phyloP scores from a whole-genome alignment of 2,113 vertebrate species.

The Antidorcas marsupialis region DNA sequence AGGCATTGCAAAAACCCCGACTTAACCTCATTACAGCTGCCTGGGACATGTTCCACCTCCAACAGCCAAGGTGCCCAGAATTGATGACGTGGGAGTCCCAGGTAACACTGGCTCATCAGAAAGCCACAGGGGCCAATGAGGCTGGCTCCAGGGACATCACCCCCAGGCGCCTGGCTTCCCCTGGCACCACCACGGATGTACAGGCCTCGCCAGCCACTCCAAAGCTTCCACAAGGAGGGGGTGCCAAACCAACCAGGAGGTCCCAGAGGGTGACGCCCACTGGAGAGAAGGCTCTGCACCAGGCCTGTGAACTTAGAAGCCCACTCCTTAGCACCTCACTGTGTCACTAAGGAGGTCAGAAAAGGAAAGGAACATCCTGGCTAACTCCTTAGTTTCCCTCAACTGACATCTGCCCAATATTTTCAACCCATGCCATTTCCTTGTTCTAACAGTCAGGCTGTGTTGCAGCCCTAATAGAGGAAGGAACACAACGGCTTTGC shows the following conservation, averaged over 20 bases:
- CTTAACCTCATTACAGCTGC: neutral
- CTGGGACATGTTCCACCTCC: neutral
- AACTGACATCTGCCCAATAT: neutral
- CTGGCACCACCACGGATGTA: neutral
- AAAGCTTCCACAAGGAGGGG: neutral
- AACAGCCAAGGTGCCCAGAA: neutral
- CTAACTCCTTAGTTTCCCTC: neutral
- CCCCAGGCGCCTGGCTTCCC: neutral
- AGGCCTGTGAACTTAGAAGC: neutral
- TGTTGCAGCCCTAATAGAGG: neutral
- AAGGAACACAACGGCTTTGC: neutral
- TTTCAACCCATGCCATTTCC: neutral
- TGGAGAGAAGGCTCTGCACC: neutral
- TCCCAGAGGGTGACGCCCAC: neutral
- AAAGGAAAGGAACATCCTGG: neutral
- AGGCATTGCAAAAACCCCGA: neutral
- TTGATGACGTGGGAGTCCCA: neutral
- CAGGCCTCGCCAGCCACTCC: neutral
- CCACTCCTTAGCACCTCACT: neutral
- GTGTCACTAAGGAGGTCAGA: neutral
- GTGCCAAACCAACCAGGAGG: neutral
- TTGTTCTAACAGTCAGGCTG: neutral
- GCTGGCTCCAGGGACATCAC: neutral
- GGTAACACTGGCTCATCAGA: neutral
- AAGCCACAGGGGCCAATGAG: neutral